Evolutionary conservation across 35 echinoderm and acorn worm genomes (phyloP), one percentile per base, ranked within the genome.

Genomic region (Ophioderma brevispina): DNA sequence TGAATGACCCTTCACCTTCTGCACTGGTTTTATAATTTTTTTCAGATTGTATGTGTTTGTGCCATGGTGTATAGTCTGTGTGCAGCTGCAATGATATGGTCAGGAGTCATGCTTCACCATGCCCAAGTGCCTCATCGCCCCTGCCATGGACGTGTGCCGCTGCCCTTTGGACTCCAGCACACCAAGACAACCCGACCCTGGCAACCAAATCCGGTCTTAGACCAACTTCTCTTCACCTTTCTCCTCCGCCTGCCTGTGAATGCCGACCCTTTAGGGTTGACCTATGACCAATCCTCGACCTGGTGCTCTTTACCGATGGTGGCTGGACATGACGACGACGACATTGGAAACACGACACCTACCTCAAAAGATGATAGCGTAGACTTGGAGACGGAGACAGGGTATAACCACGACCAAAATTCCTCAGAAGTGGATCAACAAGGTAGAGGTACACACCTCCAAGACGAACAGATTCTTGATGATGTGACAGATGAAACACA

Each of bases 11-110:
- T n/a, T n/a, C n/a, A n/a, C n/a, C n/a, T n/a, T n/a, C n/a, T n/a
- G n/a, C n/a, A n/a, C n/a, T n/a, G n/a, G n/a, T n/a, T n/a, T n/a
- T n/a, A n/a, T n/a, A n/a, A n/a, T 46, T 17, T 46, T 46, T 46
- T 46, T 46, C 76, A 94, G 92, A 81, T 94, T 17, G 41, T 94
- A 8, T 79, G 92, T 80, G n/a, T 84, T 6, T 94, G 92, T 50
- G 42, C 81, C 21, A 76, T 86, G 10, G 42, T 89, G n/a, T 94
- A 94, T 76, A 90, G 78, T 32, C 13, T 94, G 32, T 89, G 87
- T 84, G 92, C 92, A 39, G 87, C 92, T 33, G 35, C 92, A 19
- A 79, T 84, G 37, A 59, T 94, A 52, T 94, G 87, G 86, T 85
- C 86, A 36, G 64, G 80, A 41, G 35, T 94, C 25, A 64, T 89